These are phyloP conservation scores for Diadumene lineata DNA, from an alignment of 92 coral and sea anemone genomes.

Conservation along the genomic window DNA sequence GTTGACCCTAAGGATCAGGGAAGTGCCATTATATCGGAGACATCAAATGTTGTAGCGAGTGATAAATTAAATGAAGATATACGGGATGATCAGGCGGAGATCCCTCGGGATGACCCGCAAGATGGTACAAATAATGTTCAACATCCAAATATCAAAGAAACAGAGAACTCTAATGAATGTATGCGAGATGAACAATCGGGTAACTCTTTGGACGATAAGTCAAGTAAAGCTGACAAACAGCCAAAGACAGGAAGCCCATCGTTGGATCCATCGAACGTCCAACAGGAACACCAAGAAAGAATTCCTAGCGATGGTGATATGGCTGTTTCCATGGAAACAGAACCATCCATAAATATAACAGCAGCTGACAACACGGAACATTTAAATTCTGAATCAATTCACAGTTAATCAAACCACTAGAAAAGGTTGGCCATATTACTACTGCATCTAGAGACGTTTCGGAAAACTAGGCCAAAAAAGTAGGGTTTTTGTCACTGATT, in stretches of 20 bases:
- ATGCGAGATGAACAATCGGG: neutral
- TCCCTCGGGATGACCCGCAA: constrained; percentile 4
- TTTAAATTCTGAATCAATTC: too few species aligned
- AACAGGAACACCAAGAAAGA: neutral
- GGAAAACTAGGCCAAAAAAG: too few species aligned
- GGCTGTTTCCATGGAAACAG: neutral
- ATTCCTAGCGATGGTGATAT: neutral
- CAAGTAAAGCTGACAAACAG: neutral
- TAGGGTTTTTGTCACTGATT: too few species aligned
- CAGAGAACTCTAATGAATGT: neutral
- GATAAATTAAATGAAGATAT: neutral
- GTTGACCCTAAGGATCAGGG: too few species aligned
- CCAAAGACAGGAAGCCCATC: constrained; percentile 23
- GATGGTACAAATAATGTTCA: too few species aligned
- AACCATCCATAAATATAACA: neutral
- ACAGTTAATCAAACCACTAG: too few species aligned
- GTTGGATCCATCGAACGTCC: neutral
- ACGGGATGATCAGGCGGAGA: neutral
- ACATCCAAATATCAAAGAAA: neutral
- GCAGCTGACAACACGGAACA: neutral
- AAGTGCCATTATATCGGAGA: neutral
- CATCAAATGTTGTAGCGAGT: neutral
- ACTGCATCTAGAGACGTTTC: too few species aligned
- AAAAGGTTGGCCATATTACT: too few species aligned
- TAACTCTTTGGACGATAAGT: neutral